Evolutionary conservation across 2,888 invertebrate genomes (phyloP).

Genomic region (Serripes groenlandicus): DNA sequence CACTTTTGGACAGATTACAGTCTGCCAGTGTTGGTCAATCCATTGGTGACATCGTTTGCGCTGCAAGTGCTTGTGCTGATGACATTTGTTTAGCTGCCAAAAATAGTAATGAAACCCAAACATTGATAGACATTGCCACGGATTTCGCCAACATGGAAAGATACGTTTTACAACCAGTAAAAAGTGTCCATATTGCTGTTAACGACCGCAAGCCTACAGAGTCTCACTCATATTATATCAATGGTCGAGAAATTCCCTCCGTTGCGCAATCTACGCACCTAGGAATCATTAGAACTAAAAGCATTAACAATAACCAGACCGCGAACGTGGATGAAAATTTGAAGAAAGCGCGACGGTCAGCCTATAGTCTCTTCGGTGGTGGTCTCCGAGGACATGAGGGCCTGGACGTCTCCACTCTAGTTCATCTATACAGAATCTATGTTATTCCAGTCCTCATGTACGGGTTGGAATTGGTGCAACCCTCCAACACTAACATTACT

Average conservation of each 20-base stretch:
- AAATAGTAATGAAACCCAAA: neutral
- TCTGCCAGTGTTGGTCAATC: neutral
- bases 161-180: neutral
- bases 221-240: neutral
- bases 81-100: neutral
- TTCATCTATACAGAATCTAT: too few relatives aligned
- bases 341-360: neutral
- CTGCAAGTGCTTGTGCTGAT: neutral
- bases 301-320: neutral
- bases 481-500: too few relatives aligned
- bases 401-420: too few relatives aligned
- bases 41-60: neutral
- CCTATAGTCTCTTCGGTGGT: neutral
- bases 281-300: neutral
- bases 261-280: neutral
- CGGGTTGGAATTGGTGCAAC: too few relatives aligned
- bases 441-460: too few relatives aligned
- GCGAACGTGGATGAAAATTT: neutral
- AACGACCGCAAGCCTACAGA: too few relatives aligned
- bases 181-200: too few relatives aligned
- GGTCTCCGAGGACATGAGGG: neutral
- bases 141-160: neutral
- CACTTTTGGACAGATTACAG: neutral
- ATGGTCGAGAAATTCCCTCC: neutral
- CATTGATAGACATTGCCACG: neutral